These are phyloP conservation scores for Leucophenga montana DNA, from an alignment of 2,888 invertebrate species.

Conservation along the genomic window DNA sequence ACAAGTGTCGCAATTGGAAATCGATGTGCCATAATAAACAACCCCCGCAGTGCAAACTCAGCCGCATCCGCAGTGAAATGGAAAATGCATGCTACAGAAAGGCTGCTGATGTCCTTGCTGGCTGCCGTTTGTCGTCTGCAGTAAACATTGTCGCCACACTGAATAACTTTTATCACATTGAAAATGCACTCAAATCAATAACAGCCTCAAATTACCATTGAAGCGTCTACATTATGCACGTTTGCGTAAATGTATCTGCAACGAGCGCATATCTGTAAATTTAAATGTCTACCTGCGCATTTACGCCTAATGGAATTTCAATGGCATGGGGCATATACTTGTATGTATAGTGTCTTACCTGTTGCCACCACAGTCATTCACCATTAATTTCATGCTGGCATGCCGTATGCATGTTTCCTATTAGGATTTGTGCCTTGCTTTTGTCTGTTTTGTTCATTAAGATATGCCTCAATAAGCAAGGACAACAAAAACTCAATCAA, in stretches of 20 bases:
- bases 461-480: slow-evolving; percentile 5
- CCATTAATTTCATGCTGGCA: background rate
- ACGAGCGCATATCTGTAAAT: slow-evolving; percentile 1
- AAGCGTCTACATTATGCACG: slow-evolving; percentile 21
- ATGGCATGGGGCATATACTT: background rate
- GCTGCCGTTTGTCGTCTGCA: too few relatives aligned
- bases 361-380: background rate
- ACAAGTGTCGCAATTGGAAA: slow-evolving; percentile 26
- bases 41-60: slow-evolving; percentile 3
- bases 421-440: slow-evolving; percentile 11
- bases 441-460: background rate
- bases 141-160: too few relatives aligned
- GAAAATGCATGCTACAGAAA: background rate
- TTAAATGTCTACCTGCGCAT: slow-evolving; percentile 11
- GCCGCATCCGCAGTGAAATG: too few relatives aligned
- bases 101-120: too few relatives aligned
- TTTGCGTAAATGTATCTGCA: background rate
- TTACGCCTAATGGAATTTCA: slow-evolving; percentile 22
- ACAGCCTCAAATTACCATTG: slow-evolving; percentile 1
- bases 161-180: too few relatives aligned
- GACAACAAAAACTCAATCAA: background rate
- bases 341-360: background rate
- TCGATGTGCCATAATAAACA: background rate
- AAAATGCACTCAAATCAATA: too few relatives aligned
- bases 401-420: background rate